These are phyloP conservation scores for Hecatera dysodea DNA, from an alignment of 2,888 invertebrate species.

Conservation along the genomic window DNA sequence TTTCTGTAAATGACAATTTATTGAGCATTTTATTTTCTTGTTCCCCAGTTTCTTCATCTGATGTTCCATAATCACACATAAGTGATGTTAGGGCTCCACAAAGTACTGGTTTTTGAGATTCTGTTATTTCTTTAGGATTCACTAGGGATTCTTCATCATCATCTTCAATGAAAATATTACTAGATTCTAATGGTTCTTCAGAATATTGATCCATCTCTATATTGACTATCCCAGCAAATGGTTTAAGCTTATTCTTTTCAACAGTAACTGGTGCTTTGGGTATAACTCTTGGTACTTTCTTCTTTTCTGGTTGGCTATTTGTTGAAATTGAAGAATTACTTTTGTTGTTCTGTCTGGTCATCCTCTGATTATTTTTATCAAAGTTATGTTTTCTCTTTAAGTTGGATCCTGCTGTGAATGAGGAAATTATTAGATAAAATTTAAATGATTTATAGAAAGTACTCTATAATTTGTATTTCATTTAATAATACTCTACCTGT, in stretches of 20 bases:
- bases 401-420: conserved; percentile 50
- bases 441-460: not conserved
- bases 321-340: conserved; percentile 28
- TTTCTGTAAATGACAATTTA: not conserved
- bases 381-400: conserved; percentile 62
- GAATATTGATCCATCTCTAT: conserved; percentile 73
- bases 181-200: conserved; percentile 62
- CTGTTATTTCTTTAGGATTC: conserved; percentile 18
- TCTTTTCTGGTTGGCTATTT: conserved; percentile 61
- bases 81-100: conserved; percentile 91
- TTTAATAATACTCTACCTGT: conserved; percentile 56
- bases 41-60: conserved; percentile 81
- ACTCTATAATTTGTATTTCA: too few relatives aligned
- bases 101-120: conserved; percentile 72
- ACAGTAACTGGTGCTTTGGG: conserved; percentile 65
- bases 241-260: conserved; percentile 79
- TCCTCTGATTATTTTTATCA: conserved; percentile 54
- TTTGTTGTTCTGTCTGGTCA: conserved; percentile 40
- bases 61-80: conserved; percentile 90
- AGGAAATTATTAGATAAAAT: conserved; percentile 17
- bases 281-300: conserved; percentile 66
- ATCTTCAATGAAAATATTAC: conserved; percentile 81
- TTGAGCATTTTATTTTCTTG: conserved; percentile 31
- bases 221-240: conserved; percentile 88
- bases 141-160: conserved; percentile 70